Evolutionary conservation across 2,797 vertebrate genomes (phyloP).

Genomic region (Telmatherina bonti): DNA sequence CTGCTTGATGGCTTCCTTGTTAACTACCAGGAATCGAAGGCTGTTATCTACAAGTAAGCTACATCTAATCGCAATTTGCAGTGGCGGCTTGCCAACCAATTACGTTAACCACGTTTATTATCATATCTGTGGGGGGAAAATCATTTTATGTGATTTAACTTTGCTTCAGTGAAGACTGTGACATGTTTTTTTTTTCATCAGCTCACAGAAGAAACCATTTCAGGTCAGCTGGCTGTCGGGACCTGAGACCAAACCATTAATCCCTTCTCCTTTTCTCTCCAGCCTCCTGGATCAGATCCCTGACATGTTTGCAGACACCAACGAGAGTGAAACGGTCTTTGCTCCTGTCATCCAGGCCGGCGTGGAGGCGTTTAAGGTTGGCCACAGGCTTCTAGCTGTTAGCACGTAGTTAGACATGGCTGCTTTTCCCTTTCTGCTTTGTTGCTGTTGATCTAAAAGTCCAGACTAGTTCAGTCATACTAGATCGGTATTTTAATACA

Average conservation of each 20-base stretch:
- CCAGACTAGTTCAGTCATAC: constrained; percentile 45
- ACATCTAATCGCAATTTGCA: background rate
- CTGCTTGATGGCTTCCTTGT: constrained; percentile 97
- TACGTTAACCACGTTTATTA: background rate
- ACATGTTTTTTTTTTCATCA: background rate
- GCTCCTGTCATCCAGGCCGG: constrained; percentile 95
- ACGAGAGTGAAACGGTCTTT: constrained; percentile 95
- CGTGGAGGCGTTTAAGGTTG: constrained; percentile 95
- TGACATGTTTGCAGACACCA: constrained; percentile 95
- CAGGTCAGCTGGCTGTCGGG: background rate
- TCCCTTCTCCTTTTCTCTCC: constrained; percentile 2
- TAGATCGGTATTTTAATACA: constrained; percentile 58
- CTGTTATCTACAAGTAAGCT: constrained; percentile 92
- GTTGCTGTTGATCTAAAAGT: constrained; percentile 61
- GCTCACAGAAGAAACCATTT: background rate
- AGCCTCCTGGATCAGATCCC: constrained; percentile 98
- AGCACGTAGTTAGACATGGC: constrained; percentile 15
- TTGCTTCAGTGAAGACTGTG: background rate
- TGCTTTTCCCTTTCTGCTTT: constrained; percentile 15
- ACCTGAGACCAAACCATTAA: constrained; percentile 12
- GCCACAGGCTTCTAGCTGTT: constrained; percentile 49
- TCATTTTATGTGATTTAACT: background rate
- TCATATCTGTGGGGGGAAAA: background rate
- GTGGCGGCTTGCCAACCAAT: background rate
- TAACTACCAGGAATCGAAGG: constrained; percentile 90